Evolutionary conservation across 1,140 invertebrate species (phyloP), one percentile per base, ranked within the genome.

Genomic region (Spodoptera litura): DNA sequence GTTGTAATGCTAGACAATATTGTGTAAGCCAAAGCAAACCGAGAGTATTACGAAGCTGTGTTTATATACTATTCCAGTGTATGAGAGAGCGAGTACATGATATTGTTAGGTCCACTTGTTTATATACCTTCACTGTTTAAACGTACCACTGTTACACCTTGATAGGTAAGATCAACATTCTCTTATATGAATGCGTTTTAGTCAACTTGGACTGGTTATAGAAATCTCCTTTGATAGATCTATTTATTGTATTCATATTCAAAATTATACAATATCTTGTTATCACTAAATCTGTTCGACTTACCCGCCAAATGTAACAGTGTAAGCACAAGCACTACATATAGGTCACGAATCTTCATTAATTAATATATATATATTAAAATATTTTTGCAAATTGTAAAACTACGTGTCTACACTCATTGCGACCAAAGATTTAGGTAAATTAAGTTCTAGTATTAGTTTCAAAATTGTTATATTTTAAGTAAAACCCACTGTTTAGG

Each of bases 11-110:
- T 76, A 76, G 74, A 89, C 88, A 89, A 90, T 90, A 89, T 72
- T 84, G 85, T 86, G 81, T 85, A 86, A 87, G 89, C 90, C 90
- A 91, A 91, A 91, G 86, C 78, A 84, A 85, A 88, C 81, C 81
- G 85, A 87, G 85, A 89, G 88, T 89, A 88, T 91, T 90, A 89
- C 78, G 76, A 84, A 64, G 83, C 83, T 88, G 87, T 90, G 83
- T 87, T 84, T 74, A 61, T 68, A 82, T 52, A 61, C 73, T 71
- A 87, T 85, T 87, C 82, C 83, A 83, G 52, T 77, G 56, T 80
- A 20, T 64, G 74, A 66, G 74, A 58, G 74, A 44, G 61, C 20
- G 10, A 62, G 56, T 11, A 44, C 49, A 51, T 64, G 25, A 49
- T 83, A 71, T 79, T 79, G 53, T 73, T 68, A 56, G 61, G 55